These are phyloP conservation scores for Solea solea DNA, from an alignment of 2,113 vertebrate genomes.

Conservation along the genomic window DNA sequence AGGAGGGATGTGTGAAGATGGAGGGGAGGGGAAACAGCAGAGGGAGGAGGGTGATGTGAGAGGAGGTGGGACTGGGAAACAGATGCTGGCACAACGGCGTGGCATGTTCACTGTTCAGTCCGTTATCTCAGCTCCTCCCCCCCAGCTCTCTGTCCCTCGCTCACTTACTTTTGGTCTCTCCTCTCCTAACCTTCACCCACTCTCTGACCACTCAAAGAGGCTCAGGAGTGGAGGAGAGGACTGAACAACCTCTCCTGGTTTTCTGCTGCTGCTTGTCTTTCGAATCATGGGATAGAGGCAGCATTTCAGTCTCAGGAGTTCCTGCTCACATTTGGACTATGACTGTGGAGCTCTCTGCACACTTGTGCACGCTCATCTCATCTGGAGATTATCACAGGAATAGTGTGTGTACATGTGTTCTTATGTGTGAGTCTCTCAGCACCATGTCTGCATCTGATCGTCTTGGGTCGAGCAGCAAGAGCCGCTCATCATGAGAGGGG, in stretches of 20 bases:
- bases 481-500: constrained; percentile 85
- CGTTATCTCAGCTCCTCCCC: constrained; percentile 44
- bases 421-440: constrained; percentile 40
- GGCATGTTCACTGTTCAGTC: constrained; percentile 35
- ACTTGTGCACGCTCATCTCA: constrained; percentile 16
- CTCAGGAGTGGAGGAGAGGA: constrained; percentile 36
- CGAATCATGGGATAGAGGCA: constrained; percentile 41
- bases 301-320: background rate
- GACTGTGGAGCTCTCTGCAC: constrained; percentile 19
- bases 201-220: constrained; percentile 58
- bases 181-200: constrained; percentile 39
- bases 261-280: constrained; percentile 12
- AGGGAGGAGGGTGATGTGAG: constrained; percentile 16
- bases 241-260: constrained; percentile 17
- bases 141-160: constrained; percentile 37
- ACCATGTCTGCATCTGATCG: constrained; percentile 72
- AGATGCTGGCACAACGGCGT: constrained; percentile 49
- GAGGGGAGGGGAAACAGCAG: background rate
- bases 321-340: constrained; percentile 33
- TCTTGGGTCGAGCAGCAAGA: constrained; percentile 61
- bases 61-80: constrained; percentile 52
- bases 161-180: constrained; percentile 40
- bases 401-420: constrained; percentile 20
- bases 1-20: constrained; percentile 6
- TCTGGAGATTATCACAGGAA: constrained; percentile 32